Base-by-base conservation (phyloP, 2,797 vertebrate genomes). In the Hippopotamyrus pictus region DNA sequence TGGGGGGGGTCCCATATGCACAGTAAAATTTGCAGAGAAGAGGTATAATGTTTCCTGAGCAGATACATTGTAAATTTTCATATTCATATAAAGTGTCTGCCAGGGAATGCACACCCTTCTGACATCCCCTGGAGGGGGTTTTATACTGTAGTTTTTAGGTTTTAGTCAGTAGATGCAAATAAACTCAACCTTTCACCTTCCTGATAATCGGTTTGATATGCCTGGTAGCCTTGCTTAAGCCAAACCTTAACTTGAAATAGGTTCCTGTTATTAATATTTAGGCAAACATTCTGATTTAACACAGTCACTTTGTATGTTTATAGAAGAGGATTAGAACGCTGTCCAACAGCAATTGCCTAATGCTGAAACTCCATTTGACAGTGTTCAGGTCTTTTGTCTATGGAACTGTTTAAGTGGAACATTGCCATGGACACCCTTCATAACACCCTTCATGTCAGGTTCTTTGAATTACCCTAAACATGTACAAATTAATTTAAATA, bases 231-330 rank as follows among this genome's bases (percentile, higher is more conserved):
- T 87, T 87, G 29, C 53, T 59, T 87, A 87, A 57, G 85, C 11
- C 53, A 57, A 41, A 59, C 53, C 17, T 29, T 86, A 14, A 86
- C 3, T 87, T 51, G 25, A 51, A 33, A 54, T 87, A 33, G 53
- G 85, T 22, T 51, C 82, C 51, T 85, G 82, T 14, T 46, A 85
- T 87, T 59, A 87, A 37, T 59, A 87, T 33, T 53, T 54, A 8
- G 19, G 14, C 25, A 54, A 86, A 86, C 19, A 59, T 87, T 86
- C 14, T 57, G 14, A 57, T 87, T 44, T 57, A 37, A 33, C 29
- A 87, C 33, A 57, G 51, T 87, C 29, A 59, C 53, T 87, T 33
- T 57, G 46, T 22, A 85, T 85, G 82, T 51, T 85, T 85, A 85
- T n/a, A 87, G 53, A 37, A 14, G 53, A 41, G 53, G 29, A 48